A percentile compares a stretch with the other conserved stretches of the same genome.
Conservation (phyloP, 2,113 vertebrate genomes). For the Sander vitreus region DNA sequence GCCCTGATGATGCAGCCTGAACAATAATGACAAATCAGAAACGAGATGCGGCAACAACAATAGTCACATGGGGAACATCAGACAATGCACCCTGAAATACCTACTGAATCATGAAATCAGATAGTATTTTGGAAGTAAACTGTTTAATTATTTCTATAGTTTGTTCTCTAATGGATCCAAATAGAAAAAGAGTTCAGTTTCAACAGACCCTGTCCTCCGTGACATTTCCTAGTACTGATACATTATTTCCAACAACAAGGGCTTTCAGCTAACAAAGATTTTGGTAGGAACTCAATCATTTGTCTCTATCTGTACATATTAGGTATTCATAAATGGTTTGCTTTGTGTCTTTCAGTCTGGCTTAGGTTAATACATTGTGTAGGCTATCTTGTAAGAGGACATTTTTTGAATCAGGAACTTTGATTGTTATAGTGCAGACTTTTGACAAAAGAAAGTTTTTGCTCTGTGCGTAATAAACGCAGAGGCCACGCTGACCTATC, state of each 20-base stretch:
- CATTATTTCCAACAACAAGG: constrained; percentile 37
- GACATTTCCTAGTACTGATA: neutral
- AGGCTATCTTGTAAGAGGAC: neutral
- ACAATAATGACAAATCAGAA: constrained; percentile 10
- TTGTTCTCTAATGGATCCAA: neutral
- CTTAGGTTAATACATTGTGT: constrained; percentile 23
- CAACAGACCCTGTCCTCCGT: constrained; percentile 9
- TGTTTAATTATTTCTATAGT: neutral
- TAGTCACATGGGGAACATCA: neutral
- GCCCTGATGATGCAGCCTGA: neutral
- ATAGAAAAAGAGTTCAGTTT: constrained; percentile 1
- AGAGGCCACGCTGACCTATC: neutral
- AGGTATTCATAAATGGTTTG: constrained; percentile 36
- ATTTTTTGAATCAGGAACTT: neutral
- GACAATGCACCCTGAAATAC: neutral
- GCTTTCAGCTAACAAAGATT: constrained; percentile 36
- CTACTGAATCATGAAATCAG: neutral
- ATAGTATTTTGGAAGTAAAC: constrained; percentile 13
- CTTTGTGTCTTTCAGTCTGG: constrained; percentile 20
- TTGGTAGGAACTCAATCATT: constrained; percentile 44
- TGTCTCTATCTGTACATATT: constrained; percentile 39
- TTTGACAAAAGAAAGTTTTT: neutral
- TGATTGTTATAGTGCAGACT: neutral
- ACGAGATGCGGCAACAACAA: neutral
- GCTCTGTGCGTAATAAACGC: neutral